Conservation (phyloP, 1,140 invertebrate genomes). For the Drosophila bifasciata region DNA sequence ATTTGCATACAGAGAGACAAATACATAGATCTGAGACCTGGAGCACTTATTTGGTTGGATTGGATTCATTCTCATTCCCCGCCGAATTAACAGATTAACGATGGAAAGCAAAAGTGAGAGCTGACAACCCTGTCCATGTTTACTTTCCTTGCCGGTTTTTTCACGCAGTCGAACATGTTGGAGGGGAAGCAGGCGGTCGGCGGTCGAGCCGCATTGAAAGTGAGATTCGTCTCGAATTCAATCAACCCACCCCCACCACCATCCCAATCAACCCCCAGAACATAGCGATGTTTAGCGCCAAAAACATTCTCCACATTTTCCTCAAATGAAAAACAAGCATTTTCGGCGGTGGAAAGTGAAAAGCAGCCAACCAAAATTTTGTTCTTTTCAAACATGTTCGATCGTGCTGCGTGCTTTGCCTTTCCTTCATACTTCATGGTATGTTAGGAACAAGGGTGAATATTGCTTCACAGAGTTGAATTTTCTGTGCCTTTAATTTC, state of each 20-base stretch:
- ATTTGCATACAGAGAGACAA: slow-evolving; percentile 6
- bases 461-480: too few relatives aligned
- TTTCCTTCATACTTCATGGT: too few relatives aligned
- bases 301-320: slow-evolving; percentile 58
- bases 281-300: slow-evolving; percentile 54
- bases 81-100: slow-evolving; percentile 28
- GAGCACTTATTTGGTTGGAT: slow-evolving; percentile 16
- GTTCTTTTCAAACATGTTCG: too few relatives aligned
- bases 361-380: slow-evolving; percentile 62
- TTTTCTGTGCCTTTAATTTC: too few relatives aligned
- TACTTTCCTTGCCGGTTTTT: slow-evolving; percentile 71
- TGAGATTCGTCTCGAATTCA: slow-evolving; percentile 53
- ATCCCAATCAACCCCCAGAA: slow-evolving; percentile 35
- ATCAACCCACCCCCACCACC: slow-evolving; percentile 41
- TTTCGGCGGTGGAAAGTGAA: slow-evolving; percentile 76
- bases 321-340: slow-evolving; percentile 73
- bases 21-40: background rate
- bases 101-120: slow-evolving; percentile 41
- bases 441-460: too few relatives aligned
- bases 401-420: too few relatives aligned
- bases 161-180: slow-evolving; percentile 48
- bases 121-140: slow-evolving; percentile 46
- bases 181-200: slow-evolving; percentile 61
- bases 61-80: too few relatives aligned
- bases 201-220: slow-evolving; percentile 63